Percentiles rank a stretch among this genome's conserved stretches.
Conservation (phyloP, 2,797 vertebrate genomes). For the Takifugu ocellatus region DNA sequence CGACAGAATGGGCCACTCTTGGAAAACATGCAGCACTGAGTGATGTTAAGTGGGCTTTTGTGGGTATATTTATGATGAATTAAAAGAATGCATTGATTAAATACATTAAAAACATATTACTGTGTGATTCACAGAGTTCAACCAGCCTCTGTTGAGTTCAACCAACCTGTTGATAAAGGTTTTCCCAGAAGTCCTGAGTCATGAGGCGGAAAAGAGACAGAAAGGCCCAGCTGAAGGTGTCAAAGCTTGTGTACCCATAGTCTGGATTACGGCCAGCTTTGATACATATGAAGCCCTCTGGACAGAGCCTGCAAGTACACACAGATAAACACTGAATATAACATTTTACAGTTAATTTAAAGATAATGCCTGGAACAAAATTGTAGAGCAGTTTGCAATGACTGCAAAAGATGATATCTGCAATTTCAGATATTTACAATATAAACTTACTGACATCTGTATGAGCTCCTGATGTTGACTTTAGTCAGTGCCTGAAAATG, state of each 20-base stretch:
- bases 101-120: too few relatives aligned
- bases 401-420: too few relatives aligned
- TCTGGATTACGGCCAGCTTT: conserved; percentile 94
- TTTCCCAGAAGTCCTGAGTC: conserved; percentile 99
- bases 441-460: too few relatives aligned
- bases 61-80: too few relatives aligned
- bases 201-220: conserved; percentile 96
- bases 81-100: too few relatives aligned
- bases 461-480: too few relatives aligned
- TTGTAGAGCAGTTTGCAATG: too few relatives aligned
- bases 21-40: not conserved
- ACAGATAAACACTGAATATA: not conserved
- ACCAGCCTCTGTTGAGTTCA: not conserved
- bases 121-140: too few relatives aligned
- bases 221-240: conserved; percentile 97
- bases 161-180: conserved; percentile 93
- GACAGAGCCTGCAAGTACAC: conserved; percentile 82
- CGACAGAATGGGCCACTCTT: conserved; percentile 6
- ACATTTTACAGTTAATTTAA: not conserved
- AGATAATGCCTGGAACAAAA: too few relatives aligned
- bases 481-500: too few relatives aligned
- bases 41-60: too few relatives aligned
- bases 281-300: conserved; percentile 87
- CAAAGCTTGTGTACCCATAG: conserved; percentile 97
- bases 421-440: too few relatives aligned